Conservation (phyloP, 2,888 invertebrate genomes). For the Drosophila subsilvestris region DNA sequence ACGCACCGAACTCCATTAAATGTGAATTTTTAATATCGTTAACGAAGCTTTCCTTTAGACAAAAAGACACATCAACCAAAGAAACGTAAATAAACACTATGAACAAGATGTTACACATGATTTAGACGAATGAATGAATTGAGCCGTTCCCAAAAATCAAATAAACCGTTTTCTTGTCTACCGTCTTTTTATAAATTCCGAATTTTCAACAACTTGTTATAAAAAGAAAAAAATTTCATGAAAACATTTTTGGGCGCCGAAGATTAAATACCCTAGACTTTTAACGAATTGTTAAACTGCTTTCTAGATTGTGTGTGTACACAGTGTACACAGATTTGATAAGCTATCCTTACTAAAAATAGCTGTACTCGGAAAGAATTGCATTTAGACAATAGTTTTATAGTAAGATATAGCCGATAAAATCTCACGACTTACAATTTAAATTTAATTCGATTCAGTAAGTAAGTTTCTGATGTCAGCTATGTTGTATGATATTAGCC, state of each 20-base stretch:
- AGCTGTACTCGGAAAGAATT: too few species aligned
- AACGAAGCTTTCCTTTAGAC: neutral
- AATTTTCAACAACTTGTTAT: slow-evolving; percentile 12
- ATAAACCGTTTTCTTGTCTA: slow-evolving; percentile 36
- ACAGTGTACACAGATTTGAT: too few species aligned
- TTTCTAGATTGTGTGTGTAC: neutral
- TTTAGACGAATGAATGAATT: slow-evolving; percentile 17
- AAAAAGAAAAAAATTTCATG: slow-evolving; percentile 31
- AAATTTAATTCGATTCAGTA: too few species aligned
- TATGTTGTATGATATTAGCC: too few species aligned
- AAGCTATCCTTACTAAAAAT: too few species aligned
- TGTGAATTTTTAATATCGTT: neutral
- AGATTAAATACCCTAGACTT: neutral
- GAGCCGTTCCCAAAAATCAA: slow-evolving; percentile 40
- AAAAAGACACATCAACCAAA: neutral
- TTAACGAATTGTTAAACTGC: neutral
- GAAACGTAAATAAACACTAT: neutral
- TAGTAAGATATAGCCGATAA: too few species aligned
- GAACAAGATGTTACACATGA: neutral
- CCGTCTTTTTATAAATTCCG: slow-evolving; percentile 41
- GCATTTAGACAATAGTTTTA: too few species aligned
- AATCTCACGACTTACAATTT: too few species aligned
- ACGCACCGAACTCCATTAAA: neutral
- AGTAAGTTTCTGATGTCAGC: too few species aligned
- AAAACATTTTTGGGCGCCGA: neutral